A percentile compares a stretch with the other conserved stretches of the same genome.
These are phyloP conservation scores for Lycia hirtaria DNA, from an alignment of 2,888 invertebrate species.

Conservation along the genomic window DNA sequence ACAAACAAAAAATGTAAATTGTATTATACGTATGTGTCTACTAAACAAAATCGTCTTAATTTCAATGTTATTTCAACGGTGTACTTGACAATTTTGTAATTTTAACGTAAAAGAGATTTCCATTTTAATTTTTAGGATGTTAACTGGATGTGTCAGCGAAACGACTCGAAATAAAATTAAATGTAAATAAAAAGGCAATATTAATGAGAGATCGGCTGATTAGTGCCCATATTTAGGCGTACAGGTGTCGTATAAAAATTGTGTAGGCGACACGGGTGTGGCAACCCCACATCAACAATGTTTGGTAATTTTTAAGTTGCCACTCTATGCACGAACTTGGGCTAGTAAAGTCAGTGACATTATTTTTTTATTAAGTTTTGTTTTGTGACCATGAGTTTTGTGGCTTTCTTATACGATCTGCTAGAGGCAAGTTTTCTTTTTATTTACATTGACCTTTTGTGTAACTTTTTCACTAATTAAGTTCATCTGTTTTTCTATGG, in stretches of 20 bases:
- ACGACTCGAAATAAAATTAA: conserved; percentile 19
- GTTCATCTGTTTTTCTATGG: background rate
- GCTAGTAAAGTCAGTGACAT: conserved; percentile 49
- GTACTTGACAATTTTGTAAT: background rate
- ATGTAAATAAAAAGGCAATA: conserved; percentile 33
- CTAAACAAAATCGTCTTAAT: background rate
- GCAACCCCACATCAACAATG: conserved; percentile 62
- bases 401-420: conserved; percentile 74
- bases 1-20: conserved; percentile 11
- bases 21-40: background rate
- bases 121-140: conserved; percentile 23
- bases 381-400: conserved; percentile 67
- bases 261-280: conserved; percentile 75
- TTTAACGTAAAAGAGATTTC: background rate
- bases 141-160: conserved; percentile 37
- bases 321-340: conserved; percentile 61
- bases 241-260: conserved; percentile 39
- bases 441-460: background rate
- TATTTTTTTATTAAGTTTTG: conserved; percentile 29
- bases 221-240: conserved; percentile 43
- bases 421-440: conserved; percentile 65
- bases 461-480: too few relatives aligned
- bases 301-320: conserved; percentile 61
- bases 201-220: conserved; percentile 44
- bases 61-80: background rate